A percentile compares a stretch with the other conserved stretches of the same genome.
Conservation (phyloP, 2,113 vertebrate genomes). For the Peucedramus taeniatus region DNA sequence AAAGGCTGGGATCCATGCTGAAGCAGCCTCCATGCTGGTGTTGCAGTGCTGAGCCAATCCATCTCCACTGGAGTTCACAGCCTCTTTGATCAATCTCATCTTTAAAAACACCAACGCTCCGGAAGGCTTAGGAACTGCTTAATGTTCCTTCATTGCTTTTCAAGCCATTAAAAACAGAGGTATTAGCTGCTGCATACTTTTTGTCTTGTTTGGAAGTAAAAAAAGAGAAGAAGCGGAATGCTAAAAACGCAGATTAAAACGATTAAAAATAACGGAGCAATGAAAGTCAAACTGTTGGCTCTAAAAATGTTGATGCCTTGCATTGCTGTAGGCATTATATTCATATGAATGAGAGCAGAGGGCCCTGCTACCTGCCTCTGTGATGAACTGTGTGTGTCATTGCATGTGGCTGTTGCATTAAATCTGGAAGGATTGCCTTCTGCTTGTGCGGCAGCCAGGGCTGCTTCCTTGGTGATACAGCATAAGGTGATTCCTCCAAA, state of each 20-base stretch:
- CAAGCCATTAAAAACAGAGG: slow-evolving; percentile 21
- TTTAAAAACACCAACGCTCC: slow-evolving; percentile 34
- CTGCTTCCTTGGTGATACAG: not conserved
- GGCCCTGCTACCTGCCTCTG: slow-evolving; percentile 39
- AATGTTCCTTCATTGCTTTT: slow-evolving; percentile 46
- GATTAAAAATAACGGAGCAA: slow-evolving; percentile 48
- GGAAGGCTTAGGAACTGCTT: not conserved
- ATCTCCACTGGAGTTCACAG: slow-evolving; percentile 55
- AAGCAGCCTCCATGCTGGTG: not conserved
- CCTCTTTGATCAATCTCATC: slow-evolving; percentile 59
- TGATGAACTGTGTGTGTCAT: slow-evolving; percentile 58
- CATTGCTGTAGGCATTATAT: slow-evolving; percentile 45
- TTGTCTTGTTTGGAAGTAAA: slow-evolving; percentile 37
- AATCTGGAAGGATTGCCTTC: slow-evolving; percentile 19
- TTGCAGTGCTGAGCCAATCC: not conserved
- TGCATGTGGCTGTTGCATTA: slow-evolving; percentile 39
- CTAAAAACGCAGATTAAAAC: slow-evolving; percentile 29
- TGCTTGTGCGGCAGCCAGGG: not conserved
- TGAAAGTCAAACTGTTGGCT: slow-evolving; percentile 50
- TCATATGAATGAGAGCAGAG: slow-evolving; percentile 46
- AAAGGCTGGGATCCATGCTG: not conserved
- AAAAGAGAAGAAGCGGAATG: not conserved
- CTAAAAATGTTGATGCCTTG: slow-evolving; percentile 37
- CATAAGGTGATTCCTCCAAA: not conserved
- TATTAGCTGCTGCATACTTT: slow-evolving; percentile 34